Conservation (phyloP, 2,888 invertebrate species). For the Polyommatus iphigenia region DNA sequence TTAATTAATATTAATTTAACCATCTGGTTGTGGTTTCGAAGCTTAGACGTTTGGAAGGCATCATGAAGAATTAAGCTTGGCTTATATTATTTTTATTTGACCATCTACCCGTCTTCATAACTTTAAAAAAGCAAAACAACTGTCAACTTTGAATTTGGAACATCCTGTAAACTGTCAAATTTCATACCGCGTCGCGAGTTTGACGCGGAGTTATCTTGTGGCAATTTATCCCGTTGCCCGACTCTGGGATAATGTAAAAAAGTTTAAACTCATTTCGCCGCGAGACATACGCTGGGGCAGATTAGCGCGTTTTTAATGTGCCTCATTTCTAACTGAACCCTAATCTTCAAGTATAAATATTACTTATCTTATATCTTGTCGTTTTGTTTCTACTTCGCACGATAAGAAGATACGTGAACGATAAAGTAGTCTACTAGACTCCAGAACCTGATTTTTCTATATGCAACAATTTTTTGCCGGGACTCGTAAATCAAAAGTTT, state of each 20-base stretch:
- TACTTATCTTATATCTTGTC: not conserved
- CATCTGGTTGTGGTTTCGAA: no score
- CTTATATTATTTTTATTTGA: no score
- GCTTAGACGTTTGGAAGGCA: no score
- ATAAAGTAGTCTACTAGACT: not conserved
- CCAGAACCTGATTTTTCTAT: not conserved
- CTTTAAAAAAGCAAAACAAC: constrained; percentile 33
- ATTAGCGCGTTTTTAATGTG: constrained; percentile 34
- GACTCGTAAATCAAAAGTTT: constrained; percentile 13
- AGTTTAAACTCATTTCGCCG: constrained; percentile 63
- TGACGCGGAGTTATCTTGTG: constrained; percentile 67
- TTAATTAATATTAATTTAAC: no score
- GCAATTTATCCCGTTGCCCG: constrained; percentile 63
- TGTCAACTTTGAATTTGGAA: constrained; percentile 50
- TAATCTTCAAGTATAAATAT: constrained; percentile 12
- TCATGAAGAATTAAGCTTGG: no score
- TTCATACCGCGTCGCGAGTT: constrained; percentile 67
- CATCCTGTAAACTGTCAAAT: constrained; percentile 69
- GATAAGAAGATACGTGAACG: not conserved
- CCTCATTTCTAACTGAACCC: constrained; percentile 31
- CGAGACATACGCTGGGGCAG: constrained; percentile 44
- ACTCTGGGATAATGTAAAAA: constrained; percentile 61
- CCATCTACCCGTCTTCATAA: no score
- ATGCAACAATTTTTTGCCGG: not conserved
- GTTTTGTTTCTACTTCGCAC: not conserved